phyloP scores from a whole-genome alignment of 2,888 invertebrate genomes.

The Limenitis camilla region DNA sequence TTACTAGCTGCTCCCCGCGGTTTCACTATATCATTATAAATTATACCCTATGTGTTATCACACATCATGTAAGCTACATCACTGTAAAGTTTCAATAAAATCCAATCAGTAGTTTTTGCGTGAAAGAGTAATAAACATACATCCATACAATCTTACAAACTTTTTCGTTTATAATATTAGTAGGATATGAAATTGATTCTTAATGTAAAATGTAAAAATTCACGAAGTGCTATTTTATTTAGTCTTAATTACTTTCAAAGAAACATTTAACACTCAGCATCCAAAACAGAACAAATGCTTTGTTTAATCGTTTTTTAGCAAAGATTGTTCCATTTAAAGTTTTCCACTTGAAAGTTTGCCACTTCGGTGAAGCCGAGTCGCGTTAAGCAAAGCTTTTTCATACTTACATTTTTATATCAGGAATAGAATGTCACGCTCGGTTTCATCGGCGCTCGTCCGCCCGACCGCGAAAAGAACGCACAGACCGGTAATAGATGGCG shows the following conservation, averaged over 20 bases:
- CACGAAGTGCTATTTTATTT: not conserved
- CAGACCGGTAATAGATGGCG: slow-evolving; percentile 71
- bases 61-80: too few species aligned
- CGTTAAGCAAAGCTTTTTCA: slow-evolving; percentile 74
- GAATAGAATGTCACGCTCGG: slow-evolving; percentile 71
- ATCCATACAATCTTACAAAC: too few species aligned
- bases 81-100: too few species aligned
- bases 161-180: too few species aligned
- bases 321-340: slow-evolving; percentile 72
- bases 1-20: too few species aligned
- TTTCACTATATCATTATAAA: too few species aligned
- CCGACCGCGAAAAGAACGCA: slow-evolving; percentile 66
- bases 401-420: slow-evolving; percentile 72
- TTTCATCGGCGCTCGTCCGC: slow-evolving; percentile 62
- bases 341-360: slow-evolving; percentile 74
- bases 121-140: too few species aligned
- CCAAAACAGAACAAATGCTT: slow-evolving; percentile 9
- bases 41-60: too few species aligned
- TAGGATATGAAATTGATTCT: too few species aligned
- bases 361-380: slow-evolving; percentile 69
- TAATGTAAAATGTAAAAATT: too few species aligned
- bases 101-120: too few species aligned
- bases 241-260: not conserved
- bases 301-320: slow-evolving; percentile 57
- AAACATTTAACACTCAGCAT: slow-evolving; percentile 1